Evolutionary conservation across 2,888 invertebrate genomes (phyloP).

Genomic region (Ommatoiulus sabulosus): DNA sequence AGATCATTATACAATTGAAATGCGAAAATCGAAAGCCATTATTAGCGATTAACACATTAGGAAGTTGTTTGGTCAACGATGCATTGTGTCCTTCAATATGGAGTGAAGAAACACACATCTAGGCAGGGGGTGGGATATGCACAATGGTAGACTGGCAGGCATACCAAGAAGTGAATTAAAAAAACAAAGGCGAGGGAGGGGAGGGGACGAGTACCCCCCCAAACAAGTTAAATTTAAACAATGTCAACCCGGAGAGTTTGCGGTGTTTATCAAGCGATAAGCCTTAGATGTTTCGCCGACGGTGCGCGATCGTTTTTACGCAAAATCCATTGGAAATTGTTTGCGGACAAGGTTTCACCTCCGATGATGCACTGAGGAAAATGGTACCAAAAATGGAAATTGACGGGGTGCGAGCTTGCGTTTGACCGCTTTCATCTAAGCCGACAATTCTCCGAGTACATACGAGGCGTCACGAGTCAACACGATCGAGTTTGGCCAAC

Average conservation of each 20-base stretch:
- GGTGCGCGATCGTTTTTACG: slow-evolving; percentile 3
- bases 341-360: slow-evolving; percentile 2
- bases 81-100: slow-evolving; percentile 11
- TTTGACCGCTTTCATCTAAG: neutral
- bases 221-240: slow-evolving; percentile 7
- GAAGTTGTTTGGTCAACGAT: slow-evolving; percentile 22
- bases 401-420: neutral
- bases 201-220: neutral
- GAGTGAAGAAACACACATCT: neutral
- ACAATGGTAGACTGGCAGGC: neutral
- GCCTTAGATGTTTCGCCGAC: slow-evolving; percentile 27
- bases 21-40: slow-evolving; percentile 34
- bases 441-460: neutral
- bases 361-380: slow-evolving; percentile 9
- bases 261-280: slow-evolving; percentile 32
- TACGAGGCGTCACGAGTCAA: neutral
- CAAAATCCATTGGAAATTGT: slow-evolving; percentile 34
- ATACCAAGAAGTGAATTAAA: neutral
- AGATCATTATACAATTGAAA: slow-evolving; percentile 28
- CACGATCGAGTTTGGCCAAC: too few relatives aligned
- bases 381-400: neutral
- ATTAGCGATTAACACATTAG: slow-evolving; percentile 34
- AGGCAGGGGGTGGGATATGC: neutral
- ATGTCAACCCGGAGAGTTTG: neutral
- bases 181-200: slow-evolving; percentile 27